Percentiles rank a stretch among this genome's conserved stretches.
These are phyloP conservation scores for Neotragus moschatus DNA, from an alignment of 2,113 vertebrate genomes.

Conservation along the genomic window DNA sequence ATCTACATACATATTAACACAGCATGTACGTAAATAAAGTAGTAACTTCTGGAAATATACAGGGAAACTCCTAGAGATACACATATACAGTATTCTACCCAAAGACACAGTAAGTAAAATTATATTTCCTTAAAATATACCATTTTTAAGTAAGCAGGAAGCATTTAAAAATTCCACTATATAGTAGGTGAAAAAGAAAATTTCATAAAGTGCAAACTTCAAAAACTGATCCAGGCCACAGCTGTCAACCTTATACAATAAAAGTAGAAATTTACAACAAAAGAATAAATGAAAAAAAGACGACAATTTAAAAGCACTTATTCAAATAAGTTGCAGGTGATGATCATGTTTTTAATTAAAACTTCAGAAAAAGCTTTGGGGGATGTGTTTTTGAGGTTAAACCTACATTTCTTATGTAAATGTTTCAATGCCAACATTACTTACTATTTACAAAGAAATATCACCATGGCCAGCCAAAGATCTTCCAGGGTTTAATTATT, in stretches of 20 bases:
- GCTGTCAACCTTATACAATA: not conserved
- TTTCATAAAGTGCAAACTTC: not conserved
- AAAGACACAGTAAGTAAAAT: not conserved
- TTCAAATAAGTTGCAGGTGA: not conserved
- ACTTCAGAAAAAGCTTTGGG: not conserved
- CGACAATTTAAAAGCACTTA: not conserved
- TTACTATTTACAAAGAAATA: conserved; percentile 3
- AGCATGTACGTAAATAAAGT: not conserved
- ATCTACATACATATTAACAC: not conserved
- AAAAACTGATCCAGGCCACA: not conserved
- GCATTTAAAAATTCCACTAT: not conserved
- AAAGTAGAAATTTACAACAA: not conserved
- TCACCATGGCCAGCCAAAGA: not conserved
- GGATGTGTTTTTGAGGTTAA: not conserved
- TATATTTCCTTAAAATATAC: not conserved
- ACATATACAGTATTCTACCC: not conserved
- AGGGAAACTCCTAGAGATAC: not conserved
- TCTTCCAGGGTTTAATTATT: not conserved
- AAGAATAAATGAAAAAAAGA: not conserved
- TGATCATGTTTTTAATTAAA: not conserved
- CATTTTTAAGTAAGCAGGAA: not conserved
- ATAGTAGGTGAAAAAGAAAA: not conserved
- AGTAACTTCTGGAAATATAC: not conserved
- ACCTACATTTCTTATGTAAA: not conserved
- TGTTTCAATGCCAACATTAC: not conserved